Percentiles rank a stretch among this genome's conserved stretches.
Evolutionary conservation across 1,140 invertebrate genomes (phyloP).

Genomic region (Galleria mellonella): DNA sequence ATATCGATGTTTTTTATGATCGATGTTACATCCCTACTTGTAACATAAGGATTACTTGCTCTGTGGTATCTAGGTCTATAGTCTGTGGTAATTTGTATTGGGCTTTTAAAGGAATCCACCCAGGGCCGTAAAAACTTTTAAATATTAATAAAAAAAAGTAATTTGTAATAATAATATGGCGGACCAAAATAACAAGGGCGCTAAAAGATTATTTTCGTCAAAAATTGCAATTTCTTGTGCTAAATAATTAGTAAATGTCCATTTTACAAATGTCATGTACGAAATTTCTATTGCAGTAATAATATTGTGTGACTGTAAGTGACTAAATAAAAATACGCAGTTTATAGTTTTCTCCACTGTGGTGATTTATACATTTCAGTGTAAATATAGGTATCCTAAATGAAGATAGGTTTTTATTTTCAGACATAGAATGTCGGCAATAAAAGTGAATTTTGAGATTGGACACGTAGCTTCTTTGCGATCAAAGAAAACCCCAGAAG

Average conservation of each 20-base stretch:
- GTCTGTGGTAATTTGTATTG: too few relatives aligned
- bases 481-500: constrained; percentile 86
- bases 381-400: constrained; percentile 5
- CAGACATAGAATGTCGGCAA: constrained; percentile 76
- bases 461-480: constrained; percentile 90
- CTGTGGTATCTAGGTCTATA: too few relatives aligned
- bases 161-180: constrained; percentile 65
- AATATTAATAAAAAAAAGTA: too few relatives aligned
- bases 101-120: too few relatives aligned
- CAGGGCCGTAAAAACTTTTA: too few relatives aligned
- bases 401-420: constrained; percentile 11
- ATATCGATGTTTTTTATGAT: too few relatives aligned
- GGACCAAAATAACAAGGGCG: constrained; percentile 72
- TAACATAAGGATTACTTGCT: too few relatives aligned
- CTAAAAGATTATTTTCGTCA: constrained; percentile 65
- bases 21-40: too few relatives aligned
- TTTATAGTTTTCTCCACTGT: background rate
- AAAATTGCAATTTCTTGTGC: constrained; percentile 30
- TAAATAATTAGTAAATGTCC: constrained; percentile 13
- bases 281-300: constrained; percentile 1
- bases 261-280: constrained; percentile 16
- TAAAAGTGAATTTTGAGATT: constrained; percentile 92
- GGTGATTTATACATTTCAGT: background rate
- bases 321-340: too few relatives aligned
- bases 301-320: background rate